Evolutionary conservation across 2,888 invertebrate genomes (phyloP), one percentile per base, ranked within the genome.

Genomic region (Volucella bombylans): DNA sequence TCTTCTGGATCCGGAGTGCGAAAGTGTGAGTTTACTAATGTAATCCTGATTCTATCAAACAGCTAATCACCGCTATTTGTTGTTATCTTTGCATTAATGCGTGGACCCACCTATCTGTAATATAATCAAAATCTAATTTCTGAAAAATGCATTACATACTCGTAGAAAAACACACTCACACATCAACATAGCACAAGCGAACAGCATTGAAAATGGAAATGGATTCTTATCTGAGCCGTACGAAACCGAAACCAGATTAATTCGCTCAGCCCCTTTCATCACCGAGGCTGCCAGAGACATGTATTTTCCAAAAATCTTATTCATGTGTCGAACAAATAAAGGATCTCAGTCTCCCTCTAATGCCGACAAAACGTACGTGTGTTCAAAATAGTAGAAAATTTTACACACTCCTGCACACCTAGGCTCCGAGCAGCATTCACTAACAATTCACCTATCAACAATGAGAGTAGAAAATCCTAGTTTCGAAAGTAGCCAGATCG

Each of bases 201-300:
- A 73, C 67, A 31, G 72, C 62, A 78, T 73, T 82, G 57, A 41
- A 52, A 72, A 43, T 71, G 61, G 67, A 72, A 68, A 31, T 31
- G 6, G 31, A 31, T 31, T 31, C 31, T 31, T 31, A 31, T 31
- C 45, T 49, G 69, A 69, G 74, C 54, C 61, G 79, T 74, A 74
- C 69, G 69, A 74, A 79, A 73, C 79, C 79, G 65, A 80, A 80
- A 57, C 74, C 80, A 74, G 80, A 83, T 80, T 80, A 83, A 80
- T 80, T 80, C 80, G 74, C 65, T 31, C 80, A 69, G 50, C 49
- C 71, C 80, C 41, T 61, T 74, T 74, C 65, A 61, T 31, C 4
- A 1, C 31, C 31, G 6, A 6, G 31, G 55, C 52, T 55, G 54
- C 62, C 59, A 31, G 71, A 55, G 77, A 77, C n/a, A 18, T 1